Conservation (phyloP, 1,140 invertebrate species). For the Frieseomelitta varia region DNA sequence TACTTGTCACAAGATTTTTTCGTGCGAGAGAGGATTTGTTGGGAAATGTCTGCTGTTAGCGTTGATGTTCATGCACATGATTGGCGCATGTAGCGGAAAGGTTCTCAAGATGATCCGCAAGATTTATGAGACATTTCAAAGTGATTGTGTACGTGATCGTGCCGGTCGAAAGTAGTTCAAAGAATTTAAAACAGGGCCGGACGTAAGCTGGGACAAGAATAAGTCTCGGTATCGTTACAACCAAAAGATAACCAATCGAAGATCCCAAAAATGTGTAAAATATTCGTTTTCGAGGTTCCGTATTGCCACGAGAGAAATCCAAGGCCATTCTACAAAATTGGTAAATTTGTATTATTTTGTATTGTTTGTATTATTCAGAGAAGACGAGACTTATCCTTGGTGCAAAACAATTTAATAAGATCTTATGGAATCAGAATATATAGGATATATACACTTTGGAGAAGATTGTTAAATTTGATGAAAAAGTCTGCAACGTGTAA, state of each 20-base stretch:
- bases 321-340: not conserved
- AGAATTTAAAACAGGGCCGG: not conserved
- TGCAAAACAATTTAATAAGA: too few relatives aligned
- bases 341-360: not conserved
- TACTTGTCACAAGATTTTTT: not conserved
- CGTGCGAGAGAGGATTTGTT: not conserved
- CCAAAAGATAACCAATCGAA: not conserved
- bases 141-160: constrained; percentile 1
- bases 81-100: not conserved
- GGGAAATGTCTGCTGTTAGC: not conserved
- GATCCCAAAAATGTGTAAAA: not conserved
- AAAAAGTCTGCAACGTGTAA: not conserved
- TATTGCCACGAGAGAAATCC: not conserved
- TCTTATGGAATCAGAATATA: not conserved
- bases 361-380: too few relatives aligned
- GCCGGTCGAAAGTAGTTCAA: not conserved
- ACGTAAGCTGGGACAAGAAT: not conserved
- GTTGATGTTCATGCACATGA: not conserved
- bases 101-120: not conserved
- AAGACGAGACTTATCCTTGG: not conserved
- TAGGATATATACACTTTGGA: not conserved
- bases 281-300: not conserved
- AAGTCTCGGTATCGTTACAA: not conserved
- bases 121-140: not conserved
- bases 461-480: not conserved